Evolutionary conservation across 2,888 invertebrate genomes (phyloP), one percentile per base, ranked within the genome.

Genomic region (Aproaerema taeniolella): DNA sequence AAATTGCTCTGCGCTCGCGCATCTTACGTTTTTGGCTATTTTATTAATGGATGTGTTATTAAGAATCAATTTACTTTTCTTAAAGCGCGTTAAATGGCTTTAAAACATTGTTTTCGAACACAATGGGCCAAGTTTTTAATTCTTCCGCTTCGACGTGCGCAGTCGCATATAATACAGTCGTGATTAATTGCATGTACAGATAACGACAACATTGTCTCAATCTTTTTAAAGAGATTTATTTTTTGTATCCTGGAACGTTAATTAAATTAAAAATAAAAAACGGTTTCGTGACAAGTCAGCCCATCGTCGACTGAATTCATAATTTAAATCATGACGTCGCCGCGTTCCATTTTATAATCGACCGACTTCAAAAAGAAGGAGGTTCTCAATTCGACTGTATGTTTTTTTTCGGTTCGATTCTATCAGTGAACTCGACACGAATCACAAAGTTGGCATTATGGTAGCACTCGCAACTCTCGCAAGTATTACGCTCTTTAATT

Each of bases 11-110:
- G 49, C 55, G 56, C 42, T 55, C 51, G 52, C 47, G 47, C 47
- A 36, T 41, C 43, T 47, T 58, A 53, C 66, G 52, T 51, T 67
- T 77, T 74, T 64, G 72, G 71, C 54, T 61, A 68, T 69, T 71
- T 67, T 71, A 71, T 70, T 69, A 67, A 77, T 70, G 65, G 54
- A 54, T 53, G 45, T 56, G 61, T 70, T 73, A 79, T 82, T 82
- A 82, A 80, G 67, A 77, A 77, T 74, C 78, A 82, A 82, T 83
- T 80, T 80, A 56, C 61, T 59, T 57, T 67, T 66, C 61, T 62
- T 53, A 59, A 66, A 54, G 52, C 45, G 45, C 50, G 45, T 55
- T 55, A 62, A 58, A 58, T 50, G 49, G 47, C 48, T 37, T 41
- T 50, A 57, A 50, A 58, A 43, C 54, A 53, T 55, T 54, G 55